Evolutionary conservation across 2,797 vertebrate species (phyloP).

Genomic region (Myotis myotis): DNA sequence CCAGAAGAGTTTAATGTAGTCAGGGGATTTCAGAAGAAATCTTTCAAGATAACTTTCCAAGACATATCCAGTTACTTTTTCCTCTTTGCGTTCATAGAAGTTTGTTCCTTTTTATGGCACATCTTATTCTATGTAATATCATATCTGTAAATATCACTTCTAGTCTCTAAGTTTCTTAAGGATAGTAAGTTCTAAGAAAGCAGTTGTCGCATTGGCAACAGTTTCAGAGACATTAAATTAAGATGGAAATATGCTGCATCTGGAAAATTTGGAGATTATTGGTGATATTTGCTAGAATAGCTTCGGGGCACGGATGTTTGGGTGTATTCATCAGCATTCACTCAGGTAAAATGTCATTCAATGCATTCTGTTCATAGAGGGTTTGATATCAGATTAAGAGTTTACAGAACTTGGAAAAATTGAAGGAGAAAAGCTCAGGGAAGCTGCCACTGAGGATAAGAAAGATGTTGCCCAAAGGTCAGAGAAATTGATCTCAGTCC

Average conservation of each 20-base stretch:
- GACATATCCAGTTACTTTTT: not conserved
- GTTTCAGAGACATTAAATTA: not conserved
- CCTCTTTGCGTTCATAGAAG: not conserved
- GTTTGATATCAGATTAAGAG: not conserved
- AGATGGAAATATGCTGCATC: not conserved
- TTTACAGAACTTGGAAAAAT: not conserved
- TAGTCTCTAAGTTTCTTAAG: not conserved
- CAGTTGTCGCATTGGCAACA: not conserved
- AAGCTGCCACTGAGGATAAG: not conserved
- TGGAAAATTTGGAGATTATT: not conserved
- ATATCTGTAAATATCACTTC: not conserved
- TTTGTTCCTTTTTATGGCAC: not conserved
- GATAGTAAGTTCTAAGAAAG: not conserved
- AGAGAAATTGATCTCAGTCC: not conserved
- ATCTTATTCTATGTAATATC: not conserved
- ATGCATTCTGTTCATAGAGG: not conserved
- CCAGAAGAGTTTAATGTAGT: not conserved
- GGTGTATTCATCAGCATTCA: not conserved
- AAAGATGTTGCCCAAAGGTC: not conserved
- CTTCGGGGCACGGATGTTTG: not conserved
- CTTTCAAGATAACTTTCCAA: not conserved
- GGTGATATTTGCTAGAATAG: not conserved
- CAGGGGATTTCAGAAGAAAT: not conserved
- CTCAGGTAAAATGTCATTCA: not conserved
- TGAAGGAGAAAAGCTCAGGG: not conserved